Base-by-base conservation (phyloP, 2,888 invertebrate genomes). In the Dynastes maya region DNA sequence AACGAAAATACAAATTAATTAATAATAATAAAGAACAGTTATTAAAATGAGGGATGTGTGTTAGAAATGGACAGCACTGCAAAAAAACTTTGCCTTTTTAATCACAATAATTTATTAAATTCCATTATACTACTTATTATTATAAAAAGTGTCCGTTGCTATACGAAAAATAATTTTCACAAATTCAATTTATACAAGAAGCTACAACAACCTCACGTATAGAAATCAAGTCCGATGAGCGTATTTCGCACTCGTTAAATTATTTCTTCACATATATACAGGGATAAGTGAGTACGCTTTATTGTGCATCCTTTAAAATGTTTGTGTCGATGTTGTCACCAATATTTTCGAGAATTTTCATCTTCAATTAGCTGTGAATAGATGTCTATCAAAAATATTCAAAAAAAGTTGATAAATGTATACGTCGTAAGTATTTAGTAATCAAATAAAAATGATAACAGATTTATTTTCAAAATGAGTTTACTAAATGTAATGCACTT, bases 91-190 rank as follows among this genome's bases (percentile, higher is more conserved):
- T 70, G 49, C 58, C 13, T 71, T 71, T 63, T 77, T 71, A 70
- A 79, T 79, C 79, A 79, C 79, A 79, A 79, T 79, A 79, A 78
- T 78, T 78, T 78, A 78, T 78, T 78, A 78, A 78, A 68, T 78
- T 78, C 65, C 68, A 78, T 78, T 78, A 64, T 72, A 75, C 75
- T 78, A 78, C 75, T 72, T 78, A 58, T 71, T 53, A 78, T 74
- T 78, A 78, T 78, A 78, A 78, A 78, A 76, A 68, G 74, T 74
- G 74, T 74, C 75, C 75, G 61, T 78, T 71, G 72, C 77, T 70
- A 77, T 77, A 71, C 29, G 71, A 77, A 77, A 77, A 77, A 70
- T 77, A 77, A 77, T 70, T 70, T 51, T 77, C 77, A 68, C 68
- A 77, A 77, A 77, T 68, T 63, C 45, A 77, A 77, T 77, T 68